Evolutionary conservation across 1,140 invertebrate species (phyloP), one percentile per base, ranked within the genome.

Genomic region (Protaetia brevitarsis): DNA sequence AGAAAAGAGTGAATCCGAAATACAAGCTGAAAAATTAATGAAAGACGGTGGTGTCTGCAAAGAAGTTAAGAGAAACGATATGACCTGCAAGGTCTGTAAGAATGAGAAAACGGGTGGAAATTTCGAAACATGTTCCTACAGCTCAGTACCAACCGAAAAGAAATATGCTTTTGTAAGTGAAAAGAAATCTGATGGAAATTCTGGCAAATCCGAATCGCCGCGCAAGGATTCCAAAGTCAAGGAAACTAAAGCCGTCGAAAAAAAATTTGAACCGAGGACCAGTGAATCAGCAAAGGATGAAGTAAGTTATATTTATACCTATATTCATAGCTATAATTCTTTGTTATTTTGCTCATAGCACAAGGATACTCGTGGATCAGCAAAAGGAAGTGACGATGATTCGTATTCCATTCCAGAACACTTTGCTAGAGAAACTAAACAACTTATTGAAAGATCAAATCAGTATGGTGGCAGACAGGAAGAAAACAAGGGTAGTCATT

Each of bases 121-220:
- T 66, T 90, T 84, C 65, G 87, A 91, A 78, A 85, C 86, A 29
- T 90, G 89, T 71, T 85, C 85, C 0, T 90, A 89, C 76, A 82
- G 83, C 1, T 83, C 85, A 13, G 83, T 86, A 68, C 88, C 89
- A 0, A 85, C 86, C 69, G 87, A 87, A 64, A 87, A 89, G 69
- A 81, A 87, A 69, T 90, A 89, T 73, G 86, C 88, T 56, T 89
- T 85, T 73, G 83, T 83, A 2, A 84, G 82, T 65, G 82, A 85
- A 75, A 81, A 79, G 69, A 85, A 85, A 72, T 85, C 81, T 67
- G 80, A 85, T 51, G 83, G 83, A 65, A 67, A 83, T 71, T 7
- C 41, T 6, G 68, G n/a, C n/a, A n/a, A n/a, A 64, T 67, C 63
- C 41, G 68, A 30, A 29, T 63, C n/a, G n/a, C n/a, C n/a, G n/a